Evolutionary conservation across 2,797 vertebrate species (phyloP).

Genomic region (Oophaga sylvatica): DNA sequence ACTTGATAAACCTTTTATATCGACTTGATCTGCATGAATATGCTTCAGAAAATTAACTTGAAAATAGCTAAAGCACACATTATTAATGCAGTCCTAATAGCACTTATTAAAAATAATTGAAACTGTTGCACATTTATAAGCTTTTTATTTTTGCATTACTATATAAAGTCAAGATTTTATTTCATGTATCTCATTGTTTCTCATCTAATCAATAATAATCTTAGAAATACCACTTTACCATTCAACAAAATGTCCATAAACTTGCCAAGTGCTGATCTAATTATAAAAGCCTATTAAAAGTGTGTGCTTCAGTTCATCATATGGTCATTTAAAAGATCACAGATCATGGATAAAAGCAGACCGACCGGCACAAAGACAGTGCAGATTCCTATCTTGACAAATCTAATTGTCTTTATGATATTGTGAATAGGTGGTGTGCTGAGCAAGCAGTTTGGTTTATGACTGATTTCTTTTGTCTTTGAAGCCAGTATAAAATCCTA

Average conservation of each 20-base stretch:
- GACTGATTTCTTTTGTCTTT: slow-evolving; percentile 52
- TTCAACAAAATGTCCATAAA: slow-evolving; percentile 34
- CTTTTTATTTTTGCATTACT: slow-evolving; percentile 13
- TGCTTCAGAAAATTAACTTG: background rate
- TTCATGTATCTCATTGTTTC: slow-evolving; percentile 11
- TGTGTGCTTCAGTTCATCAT: slow-evolving; percentile 55
- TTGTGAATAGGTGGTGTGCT: slow-evolving; percentile 39
- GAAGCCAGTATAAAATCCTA: slow-evolving; percentile 47
- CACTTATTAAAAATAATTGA: slow-evolving; percentile 33
- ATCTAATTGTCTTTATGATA: slow-evolving; percentile 56
- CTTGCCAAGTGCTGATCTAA: slow-evolving; percentile 54
- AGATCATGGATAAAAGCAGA: slow-evolving; percentile 53
- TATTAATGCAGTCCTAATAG: slow-evolving; percentile 11
- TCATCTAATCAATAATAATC: slow-evolving; percentile 38
- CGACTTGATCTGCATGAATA: background rate
- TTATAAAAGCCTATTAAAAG: slow-evolving; percentile 56
- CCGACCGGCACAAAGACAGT: slow-evolving; percentile 42
- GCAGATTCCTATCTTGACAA: slow-evolving; percentile 50
- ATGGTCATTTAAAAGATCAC: slow-evolving; percentile 60
- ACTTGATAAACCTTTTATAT: background rate
- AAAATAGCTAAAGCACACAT: background rate
- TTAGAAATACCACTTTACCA: slow-evolving; percentile 43
- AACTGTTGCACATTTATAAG: background rate
- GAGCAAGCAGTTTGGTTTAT: slow-evolving; percentile 52
- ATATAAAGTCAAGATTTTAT: slow-evolving; percentile 8